phyloP scores from a whole-genome alignment of 2,113 vertebrate genomes.

The Mus musculus region DNA sequence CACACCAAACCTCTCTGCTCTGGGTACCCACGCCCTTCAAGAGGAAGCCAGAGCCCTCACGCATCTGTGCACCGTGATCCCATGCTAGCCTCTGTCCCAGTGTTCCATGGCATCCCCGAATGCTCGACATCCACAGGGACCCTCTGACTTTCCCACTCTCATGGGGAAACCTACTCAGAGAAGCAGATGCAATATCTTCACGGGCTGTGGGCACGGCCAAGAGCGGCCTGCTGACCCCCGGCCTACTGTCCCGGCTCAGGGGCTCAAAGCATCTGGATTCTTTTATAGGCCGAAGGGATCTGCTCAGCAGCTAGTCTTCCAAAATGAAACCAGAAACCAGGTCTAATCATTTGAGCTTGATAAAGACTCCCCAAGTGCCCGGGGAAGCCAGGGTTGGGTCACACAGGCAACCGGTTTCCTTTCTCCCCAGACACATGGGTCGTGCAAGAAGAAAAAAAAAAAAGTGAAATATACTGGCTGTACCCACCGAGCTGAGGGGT shows the following conservation, averaged over 20 bases:
- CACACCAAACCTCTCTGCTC: neutral
- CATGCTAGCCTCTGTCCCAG: neutral
- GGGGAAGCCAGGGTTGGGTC: conserved; percentile 35
- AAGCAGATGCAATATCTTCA: neutral
- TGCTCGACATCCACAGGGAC: neutral
- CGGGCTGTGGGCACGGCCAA: neutral
- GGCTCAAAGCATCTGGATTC: conserved; percentile 45
- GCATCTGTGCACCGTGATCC: fast-evolving
- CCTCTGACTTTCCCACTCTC: neutral
- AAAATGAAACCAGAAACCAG: conserved; percentile 86
- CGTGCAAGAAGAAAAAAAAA: neutral
- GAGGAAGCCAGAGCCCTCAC: fast-evolving
- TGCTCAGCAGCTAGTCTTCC: conserved; percentile 80
- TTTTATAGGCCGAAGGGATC: conserved; percentile 73
- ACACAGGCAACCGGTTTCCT: conserved; percentile 37
- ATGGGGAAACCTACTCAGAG: neutral
- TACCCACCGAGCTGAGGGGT: neutral
- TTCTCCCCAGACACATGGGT: conserved; percentile 26
- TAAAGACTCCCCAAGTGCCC: conserved; percentile 81
- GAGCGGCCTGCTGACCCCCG: neutral
- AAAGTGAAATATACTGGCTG: neutral
- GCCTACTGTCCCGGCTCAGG: neutral
- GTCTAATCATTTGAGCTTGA: conserved; percentile 82
- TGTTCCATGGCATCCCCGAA: neutral
- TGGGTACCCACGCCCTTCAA: neutral